Evolutionary conservation across 2,113 vertebrate genomes (phyloP).

Genomic region (Plotosus lineatus): DNA sequence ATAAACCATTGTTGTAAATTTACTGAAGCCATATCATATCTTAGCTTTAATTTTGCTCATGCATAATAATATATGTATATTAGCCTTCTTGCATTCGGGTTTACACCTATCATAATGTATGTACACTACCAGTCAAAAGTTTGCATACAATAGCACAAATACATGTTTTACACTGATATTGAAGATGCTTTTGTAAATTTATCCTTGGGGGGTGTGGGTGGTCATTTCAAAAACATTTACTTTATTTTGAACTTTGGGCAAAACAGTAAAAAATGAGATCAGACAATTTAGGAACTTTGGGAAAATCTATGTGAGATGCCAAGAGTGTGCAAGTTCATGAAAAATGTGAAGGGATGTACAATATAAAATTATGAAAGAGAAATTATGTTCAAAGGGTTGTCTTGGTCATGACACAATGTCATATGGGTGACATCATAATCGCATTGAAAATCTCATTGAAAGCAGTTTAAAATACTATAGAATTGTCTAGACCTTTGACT

Average conservation of each 20-base stretch:
- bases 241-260: background rate
- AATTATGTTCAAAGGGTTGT: background rate
- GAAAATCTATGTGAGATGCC: background rate
- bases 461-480: background rate
- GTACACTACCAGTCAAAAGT: constrained; percentile 20
- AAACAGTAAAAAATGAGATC: background rate
- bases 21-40: constrained; percentile 94
- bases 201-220: too few relatives aligned
- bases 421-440: too few relatives aligned
- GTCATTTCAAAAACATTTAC: too few relatives aligned
- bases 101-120: constrained; percentile 43
- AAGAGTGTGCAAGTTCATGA: background rate
- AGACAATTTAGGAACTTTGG: background rate
- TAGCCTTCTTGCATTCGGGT: constrained; percentile 73
- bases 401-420: background rate
- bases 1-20: constrained; percentile 85
- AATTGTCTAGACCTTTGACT: background rate
- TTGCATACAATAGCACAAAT: background rate
- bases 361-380: background rate
- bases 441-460: background rate
- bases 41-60: constrained; percentile 87
- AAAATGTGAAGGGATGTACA: background rate
- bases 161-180: background rate
- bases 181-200: too few relatives aligned
- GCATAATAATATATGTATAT: constrained; percentile 88